Evolutionary conservation across 2,888 invertebrate genomes (phyloP), one percentile per base, ranked within the genome.

Genomic region (Chouioia cunea): DNA sequence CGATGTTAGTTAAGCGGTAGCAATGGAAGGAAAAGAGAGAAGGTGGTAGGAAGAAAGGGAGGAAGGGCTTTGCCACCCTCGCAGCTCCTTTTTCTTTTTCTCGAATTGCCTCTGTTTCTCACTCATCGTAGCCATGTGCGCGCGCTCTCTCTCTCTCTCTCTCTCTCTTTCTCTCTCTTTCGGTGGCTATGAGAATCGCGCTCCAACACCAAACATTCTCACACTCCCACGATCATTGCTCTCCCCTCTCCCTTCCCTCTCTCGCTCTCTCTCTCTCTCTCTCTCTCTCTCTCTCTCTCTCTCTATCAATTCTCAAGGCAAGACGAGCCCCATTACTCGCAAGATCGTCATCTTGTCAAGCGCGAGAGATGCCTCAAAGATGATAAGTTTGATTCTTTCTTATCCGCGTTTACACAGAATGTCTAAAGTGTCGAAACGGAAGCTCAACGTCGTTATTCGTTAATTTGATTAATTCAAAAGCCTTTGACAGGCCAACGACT

Each of bases 181-280:
- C 57, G 27, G 62, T 16, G 36, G n/a, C n/a, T 36, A 27, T 4
- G 48, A 16, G 50, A 10, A 8, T 10, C 44, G 6, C 20, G 64
- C 50, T 16, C 36, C 36, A 20, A 48, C 56, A 23, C 57, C 47
- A 10, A 46, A 70, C 18, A 59, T 70, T 70, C 64, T 70, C 70
- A 70, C 58, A 70, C 58, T 70, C 70, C 59, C 70, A 68, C 68
- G 68, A 57, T 36, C 36, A 10, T 6, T 10, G 6, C 36, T 70
- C 70, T 63, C 54, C 23, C 57, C 59, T 53, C 27, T 53, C 48
- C 71, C 20, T 16, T 47, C 70, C n/a, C 18, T 48, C 65, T 60
- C 59, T 58, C 54, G 47, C 44, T 43, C 46, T 18, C 43, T 59
- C 23, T 14, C 14, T n/a, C 22, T 27, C 6, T n/a, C 10, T 10